Evolutionary conservation across 2,797 vertebrate species (phyloP).

Genomic region (Arrhamphus sclerolepis): DNA sequence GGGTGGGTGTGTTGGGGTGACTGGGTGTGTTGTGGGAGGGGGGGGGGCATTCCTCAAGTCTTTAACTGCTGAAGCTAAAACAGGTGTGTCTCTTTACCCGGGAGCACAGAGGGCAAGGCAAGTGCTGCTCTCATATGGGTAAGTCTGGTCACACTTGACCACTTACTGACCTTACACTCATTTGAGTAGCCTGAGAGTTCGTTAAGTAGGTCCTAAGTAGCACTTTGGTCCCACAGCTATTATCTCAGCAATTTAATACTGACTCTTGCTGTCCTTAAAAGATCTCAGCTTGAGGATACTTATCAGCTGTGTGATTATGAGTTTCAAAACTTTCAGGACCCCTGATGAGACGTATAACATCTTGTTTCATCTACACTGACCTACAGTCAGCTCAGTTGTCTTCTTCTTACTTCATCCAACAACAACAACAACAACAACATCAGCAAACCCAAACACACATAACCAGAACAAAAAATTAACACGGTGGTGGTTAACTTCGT

Average conservation of each 20-base stretch:
- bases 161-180: slow-evolving; percentile 56
- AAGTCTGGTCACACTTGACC: slow-evolving; percentile 68
- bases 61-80: slow-evolving; percentile 56
- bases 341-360: slow-evolving; percentile 32
- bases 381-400: slow-evolving; percentile 43
- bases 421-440: too few species aligned
- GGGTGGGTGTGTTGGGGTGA: too few species aligned
- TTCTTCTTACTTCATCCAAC: slow-evolving; percentile 20
- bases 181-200: slow-evolving; percentile 46
- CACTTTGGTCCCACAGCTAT: slow-evolving; percentile 48
- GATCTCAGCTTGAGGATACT: slow-evolving; percentile 51
- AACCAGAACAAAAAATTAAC: too few species aligned
- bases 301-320: slow-evolving; percentile 39
- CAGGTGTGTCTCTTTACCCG: slow-evolving; percentile 71
- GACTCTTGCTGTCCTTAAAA: slow-evolving; percentile 26
- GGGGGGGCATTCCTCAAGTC: slow-evolving; percentile 45
- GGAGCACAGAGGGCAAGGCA: slow-evolving; percentile 52
- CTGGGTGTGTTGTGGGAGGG: background rate
- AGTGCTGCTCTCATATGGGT: slow-evolving; percentile 66
- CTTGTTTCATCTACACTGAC: background rate
- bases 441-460: too few species aligned
- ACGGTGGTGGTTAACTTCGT: too few species aligned
- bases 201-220: slow-evolving; percentile 53
- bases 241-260: slow-evolving; percentile 47
- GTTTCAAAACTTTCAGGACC: slow-evolving; percentile 41